Conservation (phyloP, 1,140 invertebrate species). For the Aphelinus certus region DNA sequence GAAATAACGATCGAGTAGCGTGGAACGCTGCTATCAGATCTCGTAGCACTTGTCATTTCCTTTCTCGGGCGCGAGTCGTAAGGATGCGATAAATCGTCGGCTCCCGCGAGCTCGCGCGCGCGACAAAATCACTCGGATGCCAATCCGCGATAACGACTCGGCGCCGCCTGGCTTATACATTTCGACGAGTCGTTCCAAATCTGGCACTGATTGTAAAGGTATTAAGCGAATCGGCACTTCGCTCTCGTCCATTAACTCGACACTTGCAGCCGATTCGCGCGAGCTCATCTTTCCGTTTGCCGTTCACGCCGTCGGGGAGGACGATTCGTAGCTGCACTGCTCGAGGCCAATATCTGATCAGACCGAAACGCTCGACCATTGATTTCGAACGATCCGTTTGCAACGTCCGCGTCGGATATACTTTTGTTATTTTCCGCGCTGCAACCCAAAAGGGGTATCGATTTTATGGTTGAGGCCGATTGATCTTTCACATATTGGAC, state of each 20-base stretch:
- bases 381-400: too few relatives aligned
- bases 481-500: too few relatives aligned
- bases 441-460: too few relatives aligned
- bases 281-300: not conserved
- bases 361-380: too few relatives aligned
- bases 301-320: not conserved
- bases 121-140: constrained; percentile 35
- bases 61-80: constrained; percentile 15
- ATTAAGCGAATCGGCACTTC: constrained; percentile 6
- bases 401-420: too few relatives aligned
- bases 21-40: not conserved
- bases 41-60: constrained; percentile 32
- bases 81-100: constrained; percentile 24
- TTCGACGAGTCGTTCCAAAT: too few relatives aligned
- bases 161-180: not conserved
- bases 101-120: not conserved
- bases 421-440: too few relatives aligned
- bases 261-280: not conserved
- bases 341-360: too few relatives aligned
- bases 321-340: too few relatives aligned
- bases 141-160: constrained; percentile 27
- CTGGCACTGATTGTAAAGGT: not conserved
- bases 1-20: too few relatives aligned
- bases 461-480: too few relatives aligned
- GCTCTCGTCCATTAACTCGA: not conserved